Evolutionary conservation across 1,140 invertebrate genomes (phyloP).

Genomic region (Aphaenogaster floridana): DNA sequence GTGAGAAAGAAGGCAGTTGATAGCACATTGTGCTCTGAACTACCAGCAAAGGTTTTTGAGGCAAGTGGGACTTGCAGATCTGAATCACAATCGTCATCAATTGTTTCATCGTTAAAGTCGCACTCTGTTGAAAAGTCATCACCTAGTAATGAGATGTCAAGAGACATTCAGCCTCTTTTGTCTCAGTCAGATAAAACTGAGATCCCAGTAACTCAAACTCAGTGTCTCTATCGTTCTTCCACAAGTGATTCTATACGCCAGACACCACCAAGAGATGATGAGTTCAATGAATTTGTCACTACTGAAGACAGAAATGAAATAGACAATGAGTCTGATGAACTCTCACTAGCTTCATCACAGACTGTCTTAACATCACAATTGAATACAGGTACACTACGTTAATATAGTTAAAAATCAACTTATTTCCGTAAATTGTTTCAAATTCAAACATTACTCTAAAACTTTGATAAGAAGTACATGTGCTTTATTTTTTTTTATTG

Average conservation of each 20-base stretch:
- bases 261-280: too few species aligned
- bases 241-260: too few species aligned
- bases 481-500: not conserved
- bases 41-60: not conserved
- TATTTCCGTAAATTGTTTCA: not conserved
- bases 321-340: not conserved
- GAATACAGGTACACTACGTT: not conserved
- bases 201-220: too few species aligned
- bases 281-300: too few species aligned
- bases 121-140: not conserved
- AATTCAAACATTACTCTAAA: not conserved
- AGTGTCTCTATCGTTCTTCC: too few species aligned
- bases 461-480: not conserved
- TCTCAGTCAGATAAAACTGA: not conserved
- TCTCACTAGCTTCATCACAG: not conserved
- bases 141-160: not conserved
- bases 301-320: too few species aligned
- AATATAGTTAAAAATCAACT: too few species aligned
- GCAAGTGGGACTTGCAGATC: not conserved
- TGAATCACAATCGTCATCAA: not conserved
- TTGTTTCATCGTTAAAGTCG: not conserved
- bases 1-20: not conserved
- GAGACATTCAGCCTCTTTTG: not conserved
- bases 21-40: constrained; percentile 1
- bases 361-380: not conserved